phyloP scores from a whole-genome alignment of 2,113 vertebrate genomes.

The Candoia aspera region DNA sequence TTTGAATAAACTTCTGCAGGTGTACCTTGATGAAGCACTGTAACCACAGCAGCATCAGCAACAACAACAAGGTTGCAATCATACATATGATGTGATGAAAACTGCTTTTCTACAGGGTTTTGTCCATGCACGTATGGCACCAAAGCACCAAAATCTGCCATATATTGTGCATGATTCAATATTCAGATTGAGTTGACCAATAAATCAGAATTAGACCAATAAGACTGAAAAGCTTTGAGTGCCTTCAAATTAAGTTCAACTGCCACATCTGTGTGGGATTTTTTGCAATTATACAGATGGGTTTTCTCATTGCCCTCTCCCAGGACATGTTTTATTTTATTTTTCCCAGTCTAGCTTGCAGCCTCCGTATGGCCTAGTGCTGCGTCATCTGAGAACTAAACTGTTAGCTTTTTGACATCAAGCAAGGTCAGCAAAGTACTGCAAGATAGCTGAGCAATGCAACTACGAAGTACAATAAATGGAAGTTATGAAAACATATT shows the following conservation, averaged over 20 bases:
- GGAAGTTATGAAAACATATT: neutral
- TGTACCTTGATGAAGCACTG: neutral
- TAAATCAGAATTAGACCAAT: neutral
- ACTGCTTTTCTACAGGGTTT: neutral
- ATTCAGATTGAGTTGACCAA: neutral
- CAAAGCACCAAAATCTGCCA: neutral
- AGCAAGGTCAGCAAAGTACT: neutral
- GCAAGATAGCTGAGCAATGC: no score
- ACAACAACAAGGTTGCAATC: neutral
- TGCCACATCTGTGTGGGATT: neutral
- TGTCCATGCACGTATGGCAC: neutral
- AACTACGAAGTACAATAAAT: neutral
- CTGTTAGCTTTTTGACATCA: neutral
- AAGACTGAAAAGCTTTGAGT: neutral
- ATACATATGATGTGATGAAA: neutral
- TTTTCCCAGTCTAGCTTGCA: neutral
- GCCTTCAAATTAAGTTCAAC: neutral
- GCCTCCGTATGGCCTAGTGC: neutral
- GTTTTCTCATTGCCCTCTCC: neutral
- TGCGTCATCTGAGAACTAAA: neutral
- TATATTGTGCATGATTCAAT: neutral
- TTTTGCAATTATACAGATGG: neutral
- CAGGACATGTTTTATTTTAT: neutral
- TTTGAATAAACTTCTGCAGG: neutral
- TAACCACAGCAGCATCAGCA: neutral